phyloP scores from a whole-genome alignment of 2,888 invertebrate genomes.

The Drosophila imparisetae region DNA sequence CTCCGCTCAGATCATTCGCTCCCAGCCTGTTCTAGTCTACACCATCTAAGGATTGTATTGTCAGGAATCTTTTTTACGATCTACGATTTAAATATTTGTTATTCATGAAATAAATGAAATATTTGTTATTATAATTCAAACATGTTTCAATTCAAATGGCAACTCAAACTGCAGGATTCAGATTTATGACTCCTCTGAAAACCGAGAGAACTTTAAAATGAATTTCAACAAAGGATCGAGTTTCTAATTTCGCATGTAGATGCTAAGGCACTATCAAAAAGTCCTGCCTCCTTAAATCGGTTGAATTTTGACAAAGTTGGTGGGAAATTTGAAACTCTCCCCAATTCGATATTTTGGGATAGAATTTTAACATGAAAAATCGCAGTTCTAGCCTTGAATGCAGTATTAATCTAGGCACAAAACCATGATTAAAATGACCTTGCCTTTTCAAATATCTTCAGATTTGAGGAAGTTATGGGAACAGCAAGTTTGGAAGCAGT shows the following conservation, averaged over 20 bases:
- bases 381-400: background rate
- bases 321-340: background rate
- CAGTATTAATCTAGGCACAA: background rate
- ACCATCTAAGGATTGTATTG: slow-evolving; percentile 51
- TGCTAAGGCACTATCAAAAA: background rate
- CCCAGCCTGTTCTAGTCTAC: slow-evolving; percentile 74
- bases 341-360: background rate
- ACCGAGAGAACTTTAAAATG: background rate
- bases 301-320: background rate
- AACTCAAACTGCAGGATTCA: background rate
- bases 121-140: slow-evolving; percentile 26
- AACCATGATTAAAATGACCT: background rate
- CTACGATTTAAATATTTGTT: slow-evolving; percentile 40
- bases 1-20: slow-evolving; percentile 67
- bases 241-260: background rate
- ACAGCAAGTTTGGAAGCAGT: too few species aligned
- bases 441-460: background rate
- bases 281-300: background rate
- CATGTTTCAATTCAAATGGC: slow-evolving; percentile 1
- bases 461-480: background rate
- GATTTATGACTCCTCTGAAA: background rate
- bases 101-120: slow-evolving; percentile 28
- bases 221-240: background rate
- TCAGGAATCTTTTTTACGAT: slow-evolving; percentile 29
- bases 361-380: background rate